Base-by-base conservation (phyloP, 2,888 invertebrate species). In the Podabrus alpinus region DNA sequence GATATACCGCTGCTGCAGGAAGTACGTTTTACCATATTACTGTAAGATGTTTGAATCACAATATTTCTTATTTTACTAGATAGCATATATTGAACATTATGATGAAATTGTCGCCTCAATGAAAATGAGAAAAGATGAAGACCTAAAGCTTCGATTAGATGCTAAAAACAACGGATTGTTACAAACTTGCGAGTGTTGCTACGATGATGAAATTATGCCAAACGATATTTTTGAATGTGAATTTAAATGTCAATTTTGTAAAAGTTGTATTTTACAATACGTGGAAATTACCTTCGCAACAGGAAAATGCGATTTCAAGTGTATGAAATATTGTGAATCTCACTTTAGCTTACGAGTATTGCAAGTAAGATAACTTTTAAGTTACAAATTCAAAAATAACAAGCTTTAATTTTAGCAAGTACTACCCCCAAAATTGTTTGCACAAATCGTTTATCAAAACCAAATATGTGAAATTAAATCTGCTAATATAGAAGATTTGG, bases 401-500 rank as follows among this genome's bases (percentile, higher is more conserved):
- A 11, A 15, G 2, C 25, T n/a, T 73, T 66, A 69, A 75, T 79
- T 82, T 15, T 84, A 89, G 86, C 82, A 80, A 25, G 85, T 88
- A 3, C 82, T 90, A 11, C 84, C 86, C 24, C 84, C 85, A 59
- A 87, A 86, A 68, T 80, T 88, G 60, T 90, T 89, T 82, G 88
- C 89, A 0, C 88, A 87, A 80, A 81, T 90, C 19, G 84, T 89
- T 2, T 86, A 88, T 69, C 86, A 87, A 73, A 87, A 89, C 77
- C 89, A 90, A 78, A 84, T 89, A 64, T 88, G 88, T 71, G 91
- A 91, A 83, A 86, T 91, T 9, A 85, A 84, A 77, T 84, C 87
- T 3, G 91, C 91, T 0, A 88, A 88, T n/a, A 88, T 91, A 45
- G 88, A 89, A 21, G 90, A 89, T 76, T 84, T 91, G 60, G 90